Conservation (phyloP, 2,113 vertebrate species). For the Callionymus lyra region DNA sequence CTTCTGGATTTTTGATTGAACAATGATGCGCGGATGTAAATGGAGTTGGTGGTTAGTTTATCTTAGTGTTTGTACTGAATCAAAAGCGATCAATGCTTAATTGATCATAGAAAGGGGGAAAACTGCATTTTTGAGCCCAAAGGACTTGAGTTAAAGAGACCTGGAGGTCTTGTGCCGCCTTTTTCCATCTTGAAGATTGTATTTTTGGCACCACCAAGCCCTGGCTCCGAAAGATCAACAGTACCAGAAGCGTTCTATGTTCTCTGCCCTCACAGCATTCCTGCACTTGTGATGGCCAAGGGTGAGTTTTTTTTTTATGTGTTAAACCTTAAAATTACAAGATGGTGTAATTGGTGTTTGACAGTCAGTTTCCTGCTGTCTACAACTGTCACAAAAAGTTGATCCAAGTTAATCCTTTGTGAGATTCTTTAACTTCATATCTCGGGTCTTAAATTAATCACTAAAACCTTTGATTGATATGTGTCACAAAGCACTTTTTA, state of each 20-base stretch:
- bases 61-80: too few relatives aligned
- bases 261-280: conserved; percentile 88
- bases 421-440: too few relatives aligned
- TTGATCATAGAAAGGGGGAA: too few relatives aligned
- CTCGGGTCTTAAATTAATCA: conserved; percentile 47
- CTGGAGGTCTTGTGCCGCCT: too few relatives aligned
- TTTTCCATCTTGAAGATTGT: conserved; percentile 88
- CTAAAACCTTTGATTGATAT: conserved; percentile 34
- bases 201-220: conserved; percentile 99
- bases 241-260: conserved; percentile 94
- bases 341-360: conserved; percentile 80
- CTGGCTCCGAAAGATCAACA: conserved; percentile 93
- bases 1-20: conserved; percentile 93
- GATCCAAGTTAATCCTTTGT: too few relatives aligned
- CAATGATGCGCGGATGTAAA: conserved; percentile 47
- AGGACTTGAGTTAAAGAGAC: too few relatives aligned
- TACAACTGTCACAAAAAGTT: conserved; percentile 49
- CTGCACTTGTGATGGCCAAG: conserved; percentile 83
- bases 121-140: too few relatives aligned
- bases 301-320: conserved; percentile 27
- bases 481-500: too few relatives aligned
- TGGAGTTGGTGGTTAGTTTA: too few relatives aligned
- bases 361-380: conserved; percentile 72
- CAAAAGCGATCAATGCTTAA: too few relatives aligned
- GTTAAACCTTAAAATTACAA: conserved; percentile 54